phyloP scores from a whole-genome alignment of 1,140 invertebrate species.

The Penaeus vannamei region DNA sequence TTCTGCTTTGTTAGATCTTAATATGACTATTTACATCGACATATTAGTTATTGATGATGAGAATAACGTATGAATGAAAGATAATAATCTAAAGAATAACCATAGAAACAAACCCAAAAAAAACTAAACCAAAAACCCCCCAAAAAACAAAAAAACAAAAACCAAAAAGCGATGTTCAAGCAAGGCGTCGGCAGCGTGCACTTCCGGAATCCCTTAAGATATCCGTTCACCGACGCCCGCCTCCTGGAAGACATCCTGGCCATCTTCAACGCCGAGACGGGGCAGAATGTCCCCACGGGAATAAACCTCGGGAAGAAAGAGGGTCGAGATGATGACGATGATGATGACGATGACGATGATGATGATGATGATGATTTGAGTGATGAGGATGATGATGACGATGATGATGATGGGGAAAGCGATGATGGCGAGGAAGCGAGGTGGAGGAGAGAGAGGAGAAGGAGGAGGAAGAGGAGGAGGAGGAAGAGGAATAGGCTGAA shows the following conservation, averaged over 20 bases:
- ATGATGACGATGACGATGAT: neutral
- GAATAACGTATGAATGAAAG: too few species aligned
- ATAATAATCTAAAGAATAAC: too few species aligned
- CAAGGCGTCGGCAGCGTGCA: constrained; percentile 54
- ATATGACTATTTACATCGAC: too few species aligned
- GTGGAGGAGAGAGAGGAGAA: neutral
- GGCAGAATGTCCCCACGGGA: neutral
- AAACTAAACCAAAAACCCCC: too few species aligned
- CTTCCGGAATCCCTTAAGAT: constrained; percentile 48
- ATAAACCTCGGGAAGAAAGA: neutral
- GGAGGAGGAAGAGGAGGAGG: neutral
- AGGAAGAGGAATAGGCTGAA: neutral
- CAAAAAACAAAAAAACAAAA: too few species aligned
- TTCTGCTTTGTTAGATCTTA: too few species aligned
- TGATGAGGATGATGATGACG: neutral
- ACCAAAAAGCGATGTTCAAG: constrained; percentile 12
- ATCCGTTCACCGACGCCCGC: constrained; percentile 57
- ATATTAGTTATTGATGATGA: too few species aligned
- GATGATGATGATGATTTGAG: neutral
- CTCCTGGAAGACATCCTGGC: constrained; percentile 47
- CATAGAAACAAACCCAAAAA: too few species aligned
- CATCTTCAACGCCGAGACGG: constrained; percentile 22
- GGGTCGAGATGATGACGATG: neutral
- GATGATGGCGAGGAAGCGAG: neutral
- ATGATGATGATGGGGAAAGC: neutral